Base-by-base conservation (phyloP, 2,113 vertebrate genomes). In the Xiphophorus couchianus region DNA sequence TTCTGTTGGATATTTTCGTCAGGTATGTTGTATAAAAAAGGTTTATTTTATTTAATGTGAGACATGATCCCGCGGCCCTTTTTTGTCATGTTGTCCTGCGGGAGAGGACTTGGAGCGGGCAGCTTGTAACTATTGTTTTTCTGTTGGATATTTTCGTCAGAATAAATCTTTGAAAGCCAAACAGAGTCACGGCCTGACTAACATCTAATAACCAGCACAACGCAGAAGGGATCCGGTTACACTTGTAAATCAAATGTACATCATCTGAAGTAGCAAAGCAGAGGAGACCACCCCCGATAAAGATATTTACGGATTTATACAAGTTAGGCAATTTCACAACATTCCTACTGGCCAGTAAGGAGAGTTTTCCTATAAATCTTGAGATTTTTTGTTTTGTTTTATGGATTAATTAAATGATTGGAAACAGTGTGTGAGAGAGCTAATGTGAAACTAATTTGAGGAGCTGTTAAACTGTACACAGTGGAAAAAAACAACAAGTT, bases 401-500 rank as follows among this genome's bases (percentile, higher is more conserved):
- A 60, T 63, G 62, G 42, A 66, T 73, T 22, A 58, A 25, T 76
- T 44, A 77, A 84, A 66, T 3, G 28, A 35, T 17, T 66, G 17
- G 42, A 69, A 61, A n/a, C 62, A 54, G 70, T 76, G 77, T 73
- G 61, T 28, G 70, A 75, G 62, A 71, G 44, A 65, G 5, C 33
- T 81, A 68, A 48, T 71, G 69, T 78, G 71, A 82, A 89, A 72
- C 28, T 73, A 76, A 84, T 86, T 76, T 77, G 19, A 81, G 14
- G 12, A 15, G 75, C 64, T 19, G 13, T 85, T 83, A 74, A 86
- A 84, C n/a, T 74, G 17, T 78, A 82, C n/a, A 30, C 2, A 87
- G 80, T 48, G 66, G 77, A 2, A 12, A 37, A 11, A 11, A 86
- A 77, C 80, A 80, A 81, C 66, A 66, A 67, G 71, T 28, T 15